Evolutionary conservation across 2,113 vertebrate genomes (phyloP), one percentile per base, ranked within the genome.

Genomic region (Triplophysa tibetana): DNA sequence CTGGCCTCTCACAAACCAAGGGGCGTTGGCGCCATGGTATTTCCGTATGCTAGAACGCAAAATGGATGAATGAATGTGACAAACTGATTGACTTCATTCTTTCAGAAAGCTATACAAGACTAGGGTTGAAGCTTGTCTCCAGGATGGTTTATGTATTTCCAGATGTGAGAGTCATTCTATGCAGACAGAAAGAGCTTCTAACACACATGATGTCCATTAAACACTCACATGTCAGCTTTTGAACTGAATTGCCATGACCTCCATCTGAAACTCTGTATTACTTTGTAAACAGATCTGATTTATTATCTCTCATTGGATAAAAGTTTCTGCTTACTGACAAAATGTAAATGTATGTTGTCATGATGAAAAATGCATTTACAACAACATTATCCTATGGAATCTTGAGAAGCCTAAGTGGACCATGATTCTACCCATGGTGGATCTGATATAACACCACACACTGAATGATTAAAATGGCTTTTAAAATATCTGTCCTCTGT

Each of bases 1-100:
- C 56, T 67, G 68, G 50, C 54, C 63, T 41, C 50, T 65, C 52
- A 56, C n/a, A 52, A 58, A 4, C 48, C 43, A 54, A n/a, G 74
- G 79, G 83, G 83, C 79, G 79, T 84, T 84, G 79, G 56, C 58
- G 23, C 41, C 29, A 74, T 52, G 54, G 58, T 81, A 84, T 77
- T 84, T 84, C 75, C 79, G 64, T 74, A 78, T 84, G 33, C 13
- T 19, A 70, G 19, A 70, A 17, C 2, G 45, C 58, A 38, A 26
- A 5, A 50, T 48, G 26, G 23, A 72, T 43, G 41, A 5, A 21
- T 3, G 41, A 63, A 48, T 2, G 58, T 16, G 72, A 24, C 29
- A 61, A 45, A 61, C 52, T 74, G 16, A 13, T 21, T 4, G 23
- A 48, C 41, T 19, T 74, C 17, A 21, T 6, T 17, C 7, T 2